These are phyloP conservation scores for Megalops cyprinoides DNA, from an alignment of 2,797 vertebrate genomes.

Conservation along the genomic window DNA sequence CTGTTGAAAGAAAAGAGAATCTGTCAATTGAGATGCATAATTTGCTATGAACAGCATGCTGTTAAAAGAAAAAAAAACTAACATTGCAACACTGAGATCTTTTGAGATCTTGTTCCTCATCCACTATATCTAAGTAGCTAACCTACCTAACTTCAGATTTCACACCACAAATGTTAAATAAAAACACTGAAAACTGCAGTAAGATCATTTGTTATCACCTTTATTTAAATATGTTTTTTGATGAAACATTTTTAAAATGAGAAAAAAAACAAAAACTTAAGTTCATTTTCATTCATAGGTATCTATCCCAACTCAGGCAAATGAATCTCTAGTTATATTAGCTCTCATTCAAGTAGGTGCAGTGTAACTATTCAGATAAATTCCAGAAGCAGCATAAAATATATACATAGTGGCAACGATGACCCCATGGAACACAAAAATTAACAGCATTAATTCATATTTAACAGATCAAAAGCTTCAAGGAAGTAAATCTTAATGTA, in stretches of 20 bases:
- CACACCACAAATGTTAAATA: neutral
- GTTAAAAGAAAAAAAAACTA: neutral
- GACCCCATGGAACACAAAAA: conserved; percentile 45
- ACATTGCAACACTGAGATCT: no score
- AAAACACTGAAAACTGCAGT: conserved; percentile 41
- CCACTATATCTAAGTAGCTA: neutral
- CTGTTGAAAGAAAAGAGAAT: no score
- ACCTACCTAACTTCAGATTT: neutral
- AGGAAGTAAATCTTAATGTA: conserved; percentile 1
- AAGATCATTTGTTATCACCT: conserved; percentile 68
- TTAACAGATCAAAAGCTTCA: conserved; percentile 24
- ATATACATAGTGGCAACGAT: conserved; percentile 25
- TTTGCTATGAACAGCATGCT: no score
- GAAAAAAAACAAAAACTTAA: conserved; percentile 69
- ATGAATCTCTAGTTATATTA: conserved; percentile 63
- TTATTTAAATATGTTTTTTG: conserved; percentile 80
- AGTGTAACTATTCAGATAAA: conserved; percentile 28
- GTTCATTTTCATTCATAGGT: conserved; percentile 75
- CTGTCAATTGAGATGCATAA: no score
- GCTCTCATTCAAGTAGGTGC: conserved; percentile 70
- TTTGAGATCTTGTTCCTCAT: neutral
- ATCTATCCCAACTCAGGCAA: conserved; percentile 56
- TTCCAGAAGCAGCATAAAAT: conserved; percentile 31
- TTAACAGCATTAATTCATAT: conserved; percentile 48
- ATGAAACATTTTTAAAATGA: no score